phyloP scores from a whole-genome alignment of 1,140 invertebrate genomes.

The Dinoponera quadriceps region DNA sequence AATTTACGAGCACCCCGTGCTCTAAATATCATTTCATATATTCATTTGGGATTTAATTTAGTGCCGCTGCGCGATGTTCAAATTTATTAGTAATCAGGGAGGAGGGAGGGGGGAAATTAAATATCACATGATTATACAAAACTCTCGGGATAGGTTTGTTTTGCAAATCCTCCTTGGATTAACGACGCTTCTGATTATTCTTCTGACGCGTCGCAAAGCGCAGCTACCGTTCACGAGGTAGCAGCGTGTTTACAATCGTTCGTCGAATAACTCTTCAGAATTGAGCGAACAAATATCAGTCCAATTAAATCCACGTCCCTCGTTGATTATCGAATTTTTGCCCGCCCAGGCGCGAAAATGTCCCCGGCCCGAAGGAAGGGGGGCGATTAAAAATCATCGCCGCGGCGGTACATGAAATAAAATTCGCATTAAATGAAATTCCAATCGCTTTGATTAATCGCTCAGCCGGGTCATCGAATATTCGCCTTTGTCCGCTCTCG shows the following conservation, averaged over 20 bases:
- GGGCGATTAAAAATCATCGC: constrained; percentile 35
- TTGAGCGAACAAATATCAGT: background rate
- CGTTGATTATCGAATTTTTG: constrained; percentile 6
- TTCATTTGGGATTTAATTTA: constrained; percentile 30
- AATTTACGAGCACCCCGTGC: constrained; percentile 20
- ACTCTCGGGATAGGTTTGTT: too few species aligned
- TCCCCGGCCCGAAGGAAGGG: too few species aligned
- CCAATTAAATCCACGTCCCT: constrained; percentile 10
- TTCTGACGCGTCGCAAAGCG: too few species aligned
- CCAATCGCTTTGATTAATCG: constrained; percentile 29
- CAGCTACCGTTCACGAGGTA: too few species aligned
- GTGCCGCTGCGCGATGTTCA: background rate
- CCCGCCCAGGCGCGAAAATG: background rate
- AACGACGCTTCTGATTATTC: too few species aligned
- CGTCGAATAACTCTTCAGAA: constrained; percentile 1
- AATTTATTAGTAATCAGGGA: background rate
- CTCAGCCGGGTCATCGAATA: constrained; percentile 12
- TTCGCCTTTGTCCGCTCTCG: background rate
- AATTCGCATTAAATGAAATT: constrained; percentile 28
- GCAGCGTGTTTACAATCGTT: background rate
- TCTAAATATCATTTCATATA: background rate
- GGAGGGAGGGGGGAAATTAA: background rate
- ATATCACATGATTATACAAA: background rate
- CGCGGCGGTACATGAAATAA: constrained; percentile 1
- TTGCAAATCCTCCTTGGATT: too few species aligned